Evolutionary conservation across 92 coral and sea anemone species (phyloP), one percentile per base, ranked within the genome.

Genomic region (Galaxea fascicularis): DNA sequence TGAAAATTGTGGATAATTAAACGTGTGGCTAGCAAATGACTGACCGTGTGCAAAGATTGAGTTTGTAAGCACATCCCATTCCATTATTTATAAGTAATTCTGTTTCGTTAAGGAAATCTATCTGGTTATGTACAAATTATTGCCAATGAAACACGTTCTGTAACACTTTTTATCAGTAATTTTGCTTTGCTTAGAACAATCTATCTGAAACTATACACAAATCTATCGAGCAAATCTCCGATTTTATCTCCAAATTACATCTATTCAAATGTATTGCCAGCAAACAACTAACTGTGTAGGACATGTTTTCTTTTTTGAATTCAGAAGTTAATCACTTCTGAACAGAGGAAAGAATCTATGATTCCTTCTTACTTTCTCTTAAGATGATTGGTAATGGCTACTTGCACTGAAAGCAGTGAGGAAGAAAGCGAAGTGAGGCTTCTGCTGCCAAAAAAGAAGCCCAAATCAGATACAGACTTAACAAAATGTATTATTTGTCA

Each of bases 401-500:
- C 52, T 77, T 24, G 52, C 52, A 77, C 82, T 77, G 82, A 77
- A 77, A 59, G 71, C 82, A 77, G 52, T 77, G 82, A 77, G 46
- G 82, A 77, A 9, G 71, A 77, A 41, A 77, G 49, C 71, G 82
- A 77, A 77, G 65, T 58, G 82, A 77, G 82, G 82, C 82, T 77
- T 77, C 82, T 77, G 65, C 57, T 71, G n/a, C 82, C 82, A 9
- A 77, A 77, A 77, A 77, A 77, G 82, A 77, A 77, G 71, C 69
- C 82, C 82, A 77, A 41, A 28, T 77, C 82, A 77, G 71, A 77
- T 28, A 77, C 49, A 77, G 82, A 77, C 82, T 77, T 77, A 77
- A 77, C 82, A 57, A 77, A 77, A 77, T 47, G 65, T 77, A 47
- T 26, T 77, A 21, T 54, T 47, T 77, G 82, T 77, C 65, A 58